phyloP scores from a whole-genome alignment of 30 jellyfish, hydroid and myxozoan species.

The Aurelia aurita region DNA sequence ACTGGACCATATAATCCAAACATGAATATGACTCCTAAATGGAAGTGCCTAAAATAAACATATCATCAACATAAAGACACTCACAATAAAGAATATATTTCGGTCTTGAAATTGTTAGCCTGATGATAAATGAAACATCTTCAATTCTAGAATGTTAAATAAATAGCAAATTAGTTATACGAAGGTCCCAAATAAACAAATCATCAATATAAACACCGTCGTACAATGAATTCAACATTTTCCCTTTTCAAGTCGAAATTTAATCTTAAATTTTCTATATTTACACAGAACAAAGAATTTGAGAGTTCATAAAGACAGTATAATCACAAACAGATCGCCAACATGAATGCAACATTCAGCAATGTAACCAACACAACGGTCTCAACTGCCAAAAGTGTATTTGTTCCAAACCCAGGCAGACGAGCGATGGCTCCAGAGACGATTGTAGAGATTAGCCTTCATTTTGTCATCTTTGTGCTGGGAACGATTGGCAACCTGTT shows the following conservation, averaged over 20 bases:
- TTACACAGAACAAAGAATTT: no score
- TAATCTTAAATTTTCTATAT: no score
- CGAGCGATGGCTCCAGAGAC: neutral
- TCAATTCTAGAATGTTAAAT: no score
- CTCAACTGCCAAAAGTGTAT: neutral
- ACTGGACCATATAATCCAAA: no score
- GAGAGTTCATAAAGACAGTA: no score
- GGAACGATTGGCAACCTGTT: conserved; percentile 76
- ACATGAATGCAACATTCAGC: neutral
- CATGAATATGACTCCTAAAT: no score
- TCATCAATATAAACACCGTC: neutral
- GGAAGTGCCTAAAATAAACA: neutral
- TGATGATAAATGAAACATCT: no score
- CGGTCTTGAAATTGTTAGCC: no score
- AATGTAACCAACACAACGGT: neutral
- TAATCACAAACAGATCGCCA: neutral
- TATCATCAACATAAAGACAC: neutral
- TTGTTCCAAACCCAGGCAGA: no score
- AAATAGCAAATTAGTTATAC: no score
- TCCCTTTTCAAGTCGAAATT: neutral
- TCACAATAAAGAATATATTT: no score
- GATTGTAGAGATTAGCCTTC: conserved; percentile 49
- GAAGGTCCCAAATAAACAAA: neutral
- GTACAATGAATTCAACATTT: neutral
- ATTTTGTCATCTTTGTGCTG: conserved; percentile 52